A percentile compares a stretch with the other conserved stretches of the same genome.
Conservation (phyloP, 2,113 vertebrate species). For the Urocynchramus pylzowi region DNA sequence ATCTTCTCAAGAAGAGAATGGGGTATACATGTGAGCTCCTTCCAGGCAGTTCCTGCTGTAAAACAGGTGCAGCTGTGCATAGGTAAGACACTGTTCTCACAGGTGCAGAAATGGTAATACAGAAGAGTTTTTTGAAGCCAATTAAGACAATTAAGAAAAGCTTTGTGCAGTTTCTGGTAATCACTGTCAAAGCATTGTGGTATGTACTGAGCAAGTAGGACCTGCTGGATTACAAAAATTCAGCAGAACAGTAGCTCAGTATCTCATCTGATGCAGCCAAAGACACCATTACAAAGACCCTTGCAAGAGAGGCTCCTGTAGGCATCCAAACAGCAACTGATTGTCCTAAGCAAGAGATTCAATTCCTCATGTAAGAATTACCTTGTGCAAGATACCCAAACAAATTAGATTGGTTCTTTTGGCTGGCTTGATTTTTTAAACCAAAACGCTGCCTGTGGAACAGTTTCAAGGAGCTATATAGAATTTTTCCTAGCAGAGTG, state of each 20-base stretch:
- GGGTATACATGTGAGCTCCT: not conserved
- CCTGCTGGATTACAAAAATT: not conserved
- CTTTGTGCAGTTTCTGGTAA: not conserved
- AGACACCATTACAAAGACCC: not conserved
- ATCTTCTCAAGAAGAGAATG: not conserved
- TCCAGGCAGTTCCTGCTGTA: not conserved
- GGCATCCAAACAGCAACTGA: not conserved
- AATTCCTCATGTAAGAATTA: fast-evolving
- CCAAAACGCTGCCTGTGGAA: not conserved
- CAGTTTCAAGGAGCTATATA: not conserved
- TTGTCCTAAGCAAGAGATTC: not conserved
- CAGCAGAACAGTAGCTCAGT: not conserved
- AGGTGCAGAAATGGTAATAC: not conserved
- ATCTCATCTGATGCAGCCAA: not conserved
- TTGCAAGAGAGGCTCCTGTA: not conserved
- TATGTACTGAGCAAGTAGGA: not conserved
- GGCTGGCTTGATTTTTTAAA: not conserved
- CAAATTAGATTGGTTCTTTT: not conserved
- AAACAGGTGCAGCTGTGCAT: not conserved
- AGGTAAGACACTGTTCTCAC: not conserved
- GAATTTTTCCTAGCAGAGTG: not conserved
- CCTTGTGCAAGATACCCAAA: not conserved
- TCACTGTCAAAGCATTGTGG: not conserved
- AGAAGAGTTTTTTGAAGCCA: not conserved
- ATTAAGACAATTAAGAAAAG: not conserved